Evolutionary conservation across 2,797 vertebrate species (phyloP).

Genomic region (Miichthys miiuy): DNA sequence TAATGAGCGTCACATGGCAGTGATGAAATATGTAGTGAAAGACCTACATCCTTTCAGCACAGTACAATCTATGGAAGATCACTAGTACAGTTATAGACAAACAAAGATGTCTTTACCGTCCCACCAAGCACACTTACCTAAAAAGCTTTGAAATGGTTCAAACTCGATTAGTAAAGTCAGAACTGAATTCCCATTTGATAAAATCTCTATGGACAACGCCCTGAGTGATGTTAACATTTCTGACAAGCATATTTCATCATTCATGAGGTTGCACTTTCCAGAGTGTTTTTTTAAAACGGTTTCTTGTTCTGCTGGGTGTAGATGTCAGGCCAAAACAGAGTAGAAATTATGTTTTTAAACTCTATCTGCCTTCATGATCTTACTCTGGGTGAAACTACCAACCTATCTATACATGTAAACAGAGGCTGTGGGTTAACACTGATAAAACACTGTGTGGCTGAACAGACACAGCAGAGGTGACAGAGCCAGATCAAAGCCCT

Average conservation of each 20-base stretch:
- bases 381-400: constrained; percentile 9
- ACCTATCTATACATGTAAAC: constrained; percentile 44
- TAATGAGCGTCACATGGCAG: background rate
- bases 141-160: background rate
- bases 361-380: background rate
- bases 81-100: background rate
- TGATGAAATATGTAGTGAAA: background rate
- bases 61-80: background rate
- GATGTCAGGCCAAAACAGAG: constrained; percentile 8
- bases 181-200: background rate
- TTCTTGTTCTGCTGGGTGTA: background rate
- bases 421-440: constrained; percentile 51
- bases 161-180: background rate
- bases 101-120: background rate
- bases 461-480: constrained; percentile 53
- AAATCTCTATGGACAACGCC: background rate
- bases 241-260: background rate
- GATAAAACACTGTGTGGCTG: constrained; percentile 44
- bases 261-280: no score
- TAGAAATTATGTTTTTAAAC: background rate
- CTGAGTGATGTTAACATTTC: background rate
- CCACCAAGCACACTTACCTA: background rate
- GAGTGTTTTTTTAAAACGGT: background rate
- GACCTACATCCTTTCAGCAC: background rate
- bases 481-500: constrained; percentile 75